phyloP scores from a whole-genome alignment of 2,113 vertebrate genomes.

The Chunga burmeisteri region DNA sequence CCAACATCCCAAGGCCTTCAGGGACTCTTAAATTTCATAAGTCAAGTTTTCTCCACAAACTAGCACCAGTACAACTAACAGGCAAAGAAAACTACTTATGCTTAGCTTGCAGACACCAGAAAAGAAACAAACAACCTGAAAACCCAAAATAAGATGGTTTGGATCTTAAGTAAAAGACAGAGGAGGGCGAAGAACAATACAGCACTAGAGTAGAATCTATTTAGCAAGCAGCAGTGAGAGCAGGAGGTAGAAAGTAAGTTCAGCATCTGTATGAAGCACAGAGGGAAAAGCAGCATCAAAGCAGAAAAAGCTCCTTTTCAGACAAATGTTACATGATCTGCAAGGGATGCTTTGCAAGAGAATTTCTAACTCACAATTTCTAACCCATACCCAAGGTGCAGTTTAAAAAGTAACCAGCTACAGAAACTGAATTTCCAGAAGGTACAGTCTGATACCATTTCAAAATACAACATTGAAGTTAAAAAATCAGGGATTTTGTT shows the following conservation, averaged over 20 bases:
- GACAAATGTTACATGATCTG: not conserved
- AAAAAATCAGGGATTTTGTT: not conserved
- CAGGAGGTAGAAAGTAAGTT: not conserved
- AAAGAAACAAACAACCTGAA: not conserved
- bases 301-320: not conserved
- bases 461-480: not conserved
- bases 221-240: not conserved
- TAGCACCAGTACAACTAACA: not conserved
- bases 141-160: not conserved
- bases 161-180: not conserved
- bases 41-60: not conserved
- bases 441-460: not conserved
- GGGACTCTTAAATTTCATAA: not conserved
- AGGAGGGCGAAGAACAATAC: not conserved
- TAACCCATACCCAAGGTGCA: not conserved
- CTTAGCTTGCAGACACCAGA: not conserved
- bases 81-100: not conserved
- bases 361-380: not conserved
- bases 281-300: not conserved
- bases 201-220: not conserved
- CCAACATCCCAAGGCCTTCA: not conserved
- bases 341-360: not conserved
- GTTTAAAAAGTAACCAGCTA: slow-evolving; percentile 9
- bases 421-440: not conserved
- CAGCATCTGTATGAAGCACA: not conserved